These are phyloP conservation scores for Ophioderma brevispina DNA, from an alignment of 35 echinoderm and acorn worm species.

Conservation along the genomic window DNA sequence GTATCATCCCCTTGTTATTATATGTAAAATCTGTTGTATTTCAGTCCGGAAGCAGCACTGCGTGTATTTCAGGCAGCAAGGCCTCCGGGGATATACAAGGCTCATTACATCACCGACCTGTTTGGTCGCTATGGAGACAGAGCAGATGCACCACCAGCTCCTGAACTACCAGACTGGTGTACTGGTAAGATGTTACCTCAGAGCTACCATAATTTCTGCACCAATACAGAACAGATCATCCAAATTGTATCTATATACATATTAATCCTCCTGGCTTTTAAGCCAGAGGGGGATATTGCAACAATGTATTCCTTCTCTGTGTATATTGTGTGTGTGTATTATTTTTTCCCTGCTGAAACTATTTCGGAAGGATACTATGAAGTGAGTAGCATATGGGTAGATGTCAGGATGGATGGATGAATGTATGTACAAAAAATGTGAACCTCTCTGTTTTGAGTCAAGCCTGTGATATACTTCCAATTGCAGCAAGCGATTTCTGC, in stretches of 20 bases:
- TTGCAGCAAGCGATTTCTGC: too few species aligned
- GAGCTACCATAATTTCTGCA: not conserved
- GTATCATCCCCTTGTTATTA: not conserved
- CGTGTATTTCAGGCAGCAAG: conserved; percentile 71
- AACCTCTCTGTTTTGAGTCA: too few species aligned
- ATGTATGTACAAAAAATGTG: too few species aligned
- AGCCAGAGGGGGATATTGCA: not conserved
- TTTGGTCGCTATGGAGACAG: conserved; percentile 87
- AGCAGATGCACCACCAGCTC: conserved; percentile 68
- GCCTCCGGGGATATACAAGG: conserved; percentile 95
- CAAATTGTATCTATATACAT: not conserved
- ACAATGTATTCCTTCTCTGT: too few species aligned
- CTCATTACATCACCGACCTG: conserved; percentile 87
- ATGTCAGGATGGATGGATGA: too few species aligned
- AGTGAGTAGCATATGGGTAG: too few species aligned
- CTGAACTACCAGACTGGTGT: conserved; percentile 91
- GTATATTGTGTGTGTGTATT: too few species aligned
- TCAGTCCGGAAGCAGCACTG: conserved; percentile 91
- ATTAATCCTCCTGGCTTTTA: not conserved
- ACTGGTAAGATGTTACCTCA: conserved; percentile 66
- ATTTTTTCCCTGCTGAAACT: too few species aligned
- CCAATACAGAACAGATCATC: not conserved
- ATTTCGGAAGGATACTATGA: too few species aligned
- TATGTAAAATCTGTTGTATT: conserved; percentile 16
- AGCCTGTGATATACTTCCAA: too few species aligned